Base-by-base conservation (phyloP, 2,797 vertebrate genomes). In the Iguana delicatissima region DNA sequence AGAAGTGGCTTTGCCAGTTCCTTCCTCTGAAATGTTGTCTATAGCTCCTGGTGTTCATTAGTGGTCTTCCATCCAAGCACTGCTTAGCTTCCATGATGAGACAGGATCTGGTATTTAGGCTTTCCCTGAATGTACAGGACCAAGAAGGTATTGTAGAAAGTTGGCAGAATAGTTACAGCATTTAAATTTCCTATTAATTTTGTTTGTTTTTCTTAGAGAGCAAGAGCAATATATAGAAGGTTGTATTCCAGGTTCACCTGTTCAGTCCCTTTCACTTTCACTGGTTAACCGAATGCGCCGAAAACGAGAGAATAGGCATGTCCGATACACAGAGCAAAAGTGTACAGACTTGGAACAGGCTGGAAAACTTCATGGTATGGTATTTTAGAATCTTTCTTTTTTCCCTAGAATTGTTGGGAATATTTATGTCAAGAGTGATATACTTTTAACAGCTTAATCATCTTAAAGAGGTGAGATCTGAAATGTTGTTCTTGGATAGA, bases 241-340 rank as follows among this genome's bases (percentile, higher is more conserved):
- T 16, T 10, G 99, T 95, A 99, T 99, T 95, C 98, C 99, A 80
- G 98, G 98, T 97, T 99, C 99, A 2, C 99, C 99, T 0, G 86
- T 98, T 94, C 93, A 96, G 89, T 89, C 96, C 0, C 97, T 98
- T 93, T 98, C 98, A 0, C 97, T 98, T 96, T 97, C 98, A 10
- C 87, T 96, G 24, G 73, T 96, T 59, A 99, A 97, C 95, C 98
- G 98, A 62, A 97, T 99, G 96, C 98, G 97, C 95, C 98, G 98
- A 59, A 97, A 94, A 76, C 98, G 97, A 95, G 97, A 98, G 18
- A 93, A 95, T 0, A 94, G 95, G 42, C 97, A 98, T 87, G 90
- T 99, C 69, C 98, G 97, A 82, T 99, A 99, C 12, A 91, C 95
- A 82, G 99, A 99, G 94, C 97, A 95, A 84, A 92, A 96, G 6